Evolutionary conservation across 2,113 vertebrate species (phyloP).

Genomic region (Burhinus oedicnemus): DNA sequence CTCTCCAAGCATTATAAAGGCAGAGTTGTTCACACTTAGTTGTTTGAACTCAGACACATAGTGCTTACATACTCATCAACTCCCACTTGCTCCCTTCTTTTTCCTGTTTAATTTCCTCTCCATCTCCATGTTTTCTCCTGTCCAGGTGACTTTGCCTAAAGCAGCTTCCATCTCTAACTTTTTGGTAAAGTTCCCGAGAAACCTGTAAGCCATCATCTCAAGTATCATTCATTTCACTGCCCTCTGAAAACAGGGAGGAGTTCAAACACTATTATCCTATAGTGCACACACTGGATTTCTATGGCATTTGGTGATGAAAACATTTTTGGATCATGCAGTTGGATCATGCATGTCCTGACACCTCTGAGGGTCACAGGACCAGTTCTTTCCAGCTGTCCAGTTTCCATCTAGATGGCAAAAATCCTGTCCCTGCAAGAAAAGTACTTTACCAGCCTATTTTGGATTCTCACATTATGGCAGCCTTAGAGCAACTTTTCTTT

Average conservation of each 20-base stretch:
- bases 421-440: not conserved
- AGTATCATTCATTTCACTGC: not conserved
- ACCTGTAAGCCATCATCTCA: not conserved
- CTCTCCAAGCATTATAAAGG: not conserved
- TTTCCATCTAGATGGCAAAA: not conserved
- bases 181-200: not conserved
- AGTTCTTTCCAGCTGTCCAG: not conserved
- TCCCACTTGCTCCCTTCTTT: not conserved
- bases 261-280: not conserved
- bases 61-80: not conserved
- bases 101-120: not conserved
- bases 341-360: not conserved
- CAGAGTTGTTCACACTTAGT: not conserved
- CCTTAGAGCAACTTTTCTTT: not conserved
- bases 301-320: not conserved
- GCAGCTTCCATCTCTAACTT: not conserved
- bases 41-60: not conserved
- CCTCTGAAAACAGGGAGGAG: not conserved
- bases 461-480: not conserved
- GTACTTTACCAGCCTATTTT: not conserved
- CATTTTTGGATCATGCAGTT: not conserved
- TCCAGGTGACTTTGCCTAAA: not conserved
- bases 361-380: not conserved
- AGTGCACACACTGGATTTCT: not conserved
- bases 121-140: not conserved